Evolutionary conservation across 2,797 vertebrate species (phyloP), one percentile per base, ranked within the genome.

Genomic region (Gadopsis bispinosus): DNA sequence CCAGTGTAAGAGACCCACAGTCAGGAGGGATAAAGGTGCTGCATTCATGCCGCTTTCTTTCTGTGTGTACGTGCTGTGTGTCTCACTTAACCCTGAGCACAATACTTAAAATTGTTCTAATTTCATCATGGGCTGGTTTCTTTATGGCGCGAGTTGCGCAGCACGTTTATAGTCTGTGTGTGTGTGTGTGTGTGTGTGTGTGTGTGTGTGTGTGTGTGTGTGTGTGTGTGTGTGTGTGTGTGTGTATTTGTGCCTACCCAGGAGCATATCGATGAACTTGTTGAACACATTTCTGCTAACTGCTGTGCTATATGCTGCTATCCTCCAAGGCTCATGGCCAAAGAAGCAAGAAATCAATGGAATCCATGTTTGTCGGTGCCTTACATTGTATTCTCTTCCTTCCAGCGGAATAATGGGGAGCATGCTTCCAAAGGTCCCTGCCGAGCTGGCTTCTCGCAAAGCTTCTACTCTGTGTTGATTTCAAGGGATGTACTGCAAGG

Each of bases 401-500:
- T 92, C 37, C 83, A 95, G 95, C 92, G 86, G 90, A 94, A 88
- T 95, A 94, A 93, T 91, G 97, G 95, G 88, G 96, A 95, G 91
- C 95, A 94, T 88, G 94, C 96, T 71, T 91, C 95, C 88, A 93
- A 92, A 88, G 93, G 92, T 90, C 93, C 93, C 63, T 98, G 97
- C 91, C 96, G 92, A 84, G 95, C 97, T 47, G 98, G 97, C 87
- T 99, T 99, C 94, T 96, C 97, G 3, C 96, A 97, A 73, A 96
- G 96, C 68, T 96, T 96, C 90, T 99, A 98, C 93, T 96, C 96
- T 4, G 94, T 96, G 0, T 91, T 96, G 7, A 91, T 98, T 94
- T 96, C 97, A 73, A 96, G 94, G 78, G 96, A 96, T 89, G 88
- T 97, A 92, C 88, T 96, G 90, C 95, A 95, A 94, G 95, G 96